Conservation (phyloP, 2,888 invertebrate species). For the Dendrolimus houi region DNA sequence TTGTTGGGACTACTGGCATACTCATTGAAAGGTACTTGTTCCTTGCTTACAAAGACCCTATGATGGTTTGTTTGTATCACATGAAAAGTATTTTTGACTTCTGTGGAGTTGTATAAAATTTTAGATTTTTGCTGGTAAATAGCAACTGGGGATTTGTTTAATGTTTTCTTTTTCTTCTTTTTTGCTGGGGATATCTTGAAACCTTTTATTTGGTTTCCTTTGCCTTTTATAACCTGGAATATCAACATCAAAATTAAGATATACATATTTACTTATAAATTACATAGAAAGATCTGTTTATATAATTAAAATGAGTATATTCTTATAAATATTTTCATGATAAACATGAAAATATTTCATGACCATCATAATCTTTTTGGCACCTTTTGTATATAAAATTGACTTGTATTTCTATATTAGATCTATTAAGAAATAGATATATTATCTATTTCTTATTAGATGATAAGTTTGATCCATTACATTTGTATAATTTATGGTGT, state of each 20-base stretch:
- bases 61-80: constrained; percentile 35
- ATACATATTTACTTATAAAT: no score
- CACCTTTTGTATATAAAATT: no score
- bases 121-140: constrained; percentile 54
- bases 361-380: no score
- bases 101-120: constrained; percentile 40
- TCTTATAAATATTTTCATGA: not conserved
- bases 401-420: no score
- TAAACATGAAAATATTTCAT: no score
- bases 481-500: no score
- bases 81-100: constrained; percentile 39
- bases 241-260: not conserved
- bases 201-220: constrained; percentile 33
- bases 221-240: constrained; percentile 54
- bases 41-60: constrained; percentile 35
- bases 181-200: constrained; percentile 53
- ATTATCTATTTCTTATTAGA: no score
- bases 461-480: no score
- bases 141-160: constrained; percentile 53
- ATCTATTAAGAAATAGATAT: no score
- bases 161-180: constrained; percentile 52
- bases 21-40: constrained; percentile 38
- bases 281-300: not conserved
- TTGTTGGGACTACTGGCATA: constrained; percentile 28
- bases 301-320: constrained; percentile 2